Percentiles rank a stretch among this genome's conserved stretches.
These are phyloP conservation scores for Cistogaster globosa DNA, from an alignment of 2,888 invertebrate species.

Conservation along the genomic window DNA sequence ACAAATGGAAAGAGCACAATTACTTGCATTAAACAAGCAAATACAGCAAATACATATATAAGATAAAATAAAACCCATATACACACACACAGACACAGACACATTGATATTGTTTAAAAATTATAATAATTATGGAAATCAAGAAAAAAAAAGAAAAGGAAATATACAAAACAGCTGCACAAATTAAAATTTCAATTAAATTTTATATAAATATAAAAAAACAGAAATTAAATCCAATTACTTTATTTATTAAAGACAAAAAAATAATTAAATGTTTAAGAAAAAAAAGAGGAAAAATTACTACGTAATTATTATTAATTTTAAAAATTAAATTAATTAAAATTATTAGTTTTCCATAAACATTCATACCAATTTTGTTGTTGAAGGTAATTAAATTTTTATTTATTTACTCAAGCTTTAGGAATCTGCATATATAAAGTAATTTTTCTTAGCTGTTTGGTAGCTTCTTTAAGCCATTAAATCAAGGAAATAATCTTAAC, in stretches of 20 bases:
- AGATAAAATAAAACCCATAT: constrained; percentile 3
- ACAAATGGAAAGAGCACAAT: constrained; percentile 27
- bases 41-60: constrained; percentile 12
- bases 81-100: background rate
- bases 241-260: background rate
- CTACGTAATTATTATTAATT: background rate
- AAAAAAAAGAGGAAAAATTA: constrained; percentile 6
- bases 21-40: constrained; percentile 34
- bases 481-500: too few species aligned
- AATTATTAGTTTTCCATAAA: too few species aligned
- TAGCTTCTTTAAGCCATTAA: too few species aligned
- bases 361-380: constrained; percentile 14
- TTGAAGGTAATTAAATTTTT: background rate
- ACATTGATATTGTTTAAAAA: background rate
- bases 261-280: background rate
- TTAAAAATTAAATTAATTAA: too few species aligned
- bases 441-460: too few species aligned
- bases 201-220: background rate
- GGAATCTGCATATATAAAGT: background rate
- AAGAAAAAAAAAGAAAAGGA: background rate
- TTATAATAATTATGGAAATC: constrained; percentile 38
- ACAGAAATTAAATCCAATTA: background rate
- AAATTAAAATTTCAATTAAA: background rate
- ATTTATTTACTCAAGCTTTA: background rate
- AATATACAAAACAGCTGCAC: background rate